These are phyloP conservation scores for Peromyscus polionotus DNA, from an alignment of 2,113 vertebrate genomes.

Conservation along the genomic window DNA sequence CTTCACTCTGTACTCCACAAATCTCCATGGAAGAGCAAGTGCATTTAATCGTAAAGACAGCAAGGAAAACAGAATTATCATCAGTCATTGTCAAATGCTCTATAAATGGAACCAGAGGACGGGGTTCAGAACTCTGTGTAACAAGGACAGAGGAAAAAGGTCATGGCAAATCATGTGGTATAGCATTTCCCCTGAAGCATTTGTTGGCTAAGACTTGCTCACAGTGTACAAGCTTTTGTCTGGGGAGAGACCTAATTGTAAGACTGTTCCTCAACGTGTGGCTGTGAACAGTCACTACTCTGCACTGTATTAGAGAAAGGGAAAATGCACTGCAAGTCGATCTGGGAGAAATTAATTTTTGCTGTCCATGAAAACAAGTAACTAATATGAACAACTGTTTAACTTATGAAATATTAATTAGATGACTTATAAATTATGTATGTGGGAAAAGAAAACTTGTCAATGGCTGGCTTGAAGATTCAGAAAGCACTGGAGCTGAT, in stretches of 20 bases:
- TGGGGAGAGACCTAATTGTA: slow-evolving; percentile 71
- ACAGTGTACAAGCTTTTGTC: slow-evolving; percentile 77
- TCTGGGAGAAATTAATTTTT: slow-evolving; percentile 60
- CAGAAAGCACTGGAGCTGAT: slow-evolving; percentile 58
- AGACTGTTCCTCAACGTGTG: slow-evolving; percentile 36
- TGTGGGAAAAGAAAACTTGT: slow-evolving; percentile 80
- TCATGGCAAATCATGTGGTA: slow-evolving; percentile 78
- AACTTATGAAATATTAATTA: slow-evolving; percentile 77
- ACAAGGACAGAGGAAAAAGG: slow-evolving; percentile 73
- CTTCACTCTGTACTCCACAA: neutral
- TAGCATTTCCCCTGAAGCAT: slow-evolving; percentile 84
- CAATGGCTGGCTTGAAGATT: slow-evolving; percentile 69
- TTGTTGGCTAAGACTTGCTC: slow-evolving; percentile 78
- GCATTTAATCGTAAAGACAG: slow-evolving; percentile 65
- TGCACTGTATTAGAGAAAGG: slow-evolving; percentile 30
- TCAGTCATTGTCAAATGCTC: slow-evolving; percentile 77
- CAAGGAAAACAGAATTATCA: slow-evolving; percentile 82
- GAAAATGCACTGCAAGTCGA: neutral
- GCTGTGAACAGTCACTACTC: slow-evolving; percentile 62
- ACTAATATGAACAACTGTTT: slow-evolving; percentile 71
- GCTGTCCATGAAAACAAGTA: slow-evolving; percentile 23
- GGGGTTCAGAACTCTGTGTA: slow-evolving; percentile 79
- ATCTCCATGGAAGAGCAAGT: neutral
- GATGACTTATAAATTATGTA: slow-evolving; percentile 71
- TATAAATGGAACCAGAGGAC: slow-evolving; percentile 77